Evolutionary conservation across 2,888 invertebrate species (phyloP).

Genomic region (Anoncus sp.): DNA sequence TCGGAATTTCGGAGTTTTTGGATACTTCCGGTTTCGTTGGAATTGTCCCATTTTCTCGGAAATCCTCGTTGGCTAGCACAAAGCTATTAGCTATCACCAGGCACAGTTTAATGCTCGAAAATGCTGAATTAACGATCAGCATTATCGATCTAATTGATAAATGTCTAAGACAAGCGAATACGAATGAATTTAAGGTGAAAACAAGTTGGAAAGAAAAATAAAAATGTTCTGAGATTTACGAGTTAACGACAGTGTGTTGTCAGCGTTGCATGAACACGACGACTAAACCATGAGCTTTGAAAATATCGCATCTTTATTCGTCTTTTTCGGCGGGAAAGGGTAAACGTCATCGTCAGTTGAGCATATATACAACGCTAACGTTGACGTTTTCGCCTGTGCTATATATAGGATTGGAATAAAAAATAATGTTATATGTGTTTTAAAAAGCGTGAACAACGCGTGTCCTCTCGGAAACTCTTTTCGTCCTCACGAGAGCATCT

Average conservation of each 20-base stretch:
- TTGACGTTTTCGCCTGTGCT: slow-evolving; percentile 2
- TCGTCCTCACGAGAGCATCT: too few relatives aligned
- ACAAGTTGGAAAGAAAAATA: slow-evolving; percentile 10
- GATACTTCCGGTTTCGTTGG: background rate
- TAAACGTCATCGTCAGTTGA: too few relatives aligned
- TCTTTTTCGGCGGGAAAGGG: slow-evolving; percentile 33
- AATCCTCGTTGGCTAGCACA: slow-evolving; percentile 1
- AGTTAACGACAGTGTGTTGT: slow-evolving; percentile 48
- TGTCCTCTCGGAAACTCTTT: slow-evolving; percentile 4
- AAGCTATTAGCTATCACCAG: slow-evolving; percentile 30
- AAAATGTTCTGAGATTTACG: slow-evolving; percentile 3
- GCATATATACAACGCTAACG: slow-evolving; percentile 8
- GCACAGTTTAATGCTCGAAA: slow-evolving; percentile 44
- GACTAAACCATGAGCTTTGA: slow-evolving; percentile 72
- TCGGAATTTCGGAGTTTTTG: slow-evolving; percentile 3
- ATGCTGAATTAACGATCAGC: slow-evolving; percentile 31
- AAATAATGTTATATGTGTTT: slow-evolving; percentile 63
- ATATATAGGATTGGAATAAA: background rate
- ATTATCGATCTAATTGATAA: slow-evolving; percentile 34
- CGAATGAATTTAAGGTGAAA: slow-evolving; percentile 1
- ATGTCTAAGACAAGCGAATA: slow-evolving; percentile 4
- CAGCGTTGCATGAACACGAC: slow-evolving; percentile 66
- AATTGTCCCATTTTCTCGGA: background rate
- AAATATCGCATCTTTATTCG: slow-evolving; percentile 71
- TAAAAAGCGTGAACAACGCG: slow-evolving; percentile 81